Percentiles rank a stretch among this genome's conserved stretches.
Conservation (phyloP, 2,888 invertebrate genomes). For the Hirtodrosophila cameraria region DNA sequence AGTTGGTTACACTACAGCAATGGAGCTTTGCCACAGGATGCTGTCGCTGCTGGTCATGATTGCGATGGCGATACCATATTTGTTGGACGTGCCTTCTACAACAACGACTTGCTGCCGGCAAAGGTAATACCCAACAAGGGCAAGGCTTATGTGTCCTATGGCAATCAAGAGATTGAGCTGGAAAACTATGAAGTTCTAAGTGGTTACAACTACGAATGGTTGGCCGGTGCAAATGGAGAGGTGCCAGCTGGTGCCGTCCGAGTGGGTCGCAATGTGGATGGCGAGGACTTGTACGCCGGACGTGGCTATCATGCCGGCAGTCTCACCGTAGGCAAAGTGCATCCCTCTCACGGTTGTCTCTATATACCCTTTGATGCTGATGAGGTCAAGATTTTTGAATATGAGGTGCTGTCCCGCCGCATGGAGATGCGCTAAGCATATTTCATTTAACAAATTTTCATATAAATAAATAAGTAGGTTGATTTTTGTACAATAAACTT, state of each 20-base stretch:
- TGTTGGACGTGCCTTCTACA: conserved; percentile 89
- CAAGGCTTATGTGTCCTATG: conserved; percentile 87
- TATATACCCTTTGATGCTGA: conserved; percentile 85
- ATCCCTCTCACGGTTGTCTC: conserved; percentile 84
- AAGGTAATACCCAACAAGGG: conserved; percentile 87
- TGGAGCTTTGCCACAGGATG: conserved; percentile 76
- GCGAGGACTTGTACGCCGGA: conserved; percentile 89
- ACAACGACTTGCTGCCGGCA: conserved; percentile 87
- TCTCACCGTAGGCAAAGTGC: conserved; percentile 89
- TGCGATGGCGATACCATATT: conserved; percentile 89
- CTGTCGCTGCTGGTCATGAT: conserved; percentile 88
- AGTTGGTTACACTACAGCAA: conserved; percentile 84
- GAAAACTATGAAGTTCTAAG: conserved; percentile 88
- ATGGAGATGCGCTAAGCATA: conserved; percentile 43
- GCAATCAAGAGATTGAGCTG: conserved; percentile 87
- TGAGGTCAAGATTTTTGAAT: conserved; percentile 83
- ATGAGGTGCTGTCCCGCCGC: conserved; percentile 83
- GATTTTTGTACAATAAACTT: conserved; percentile 49
- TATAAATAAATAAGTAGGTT: conserved; percentile 4
- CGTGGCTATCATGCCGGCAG: conserved; percentile 88
- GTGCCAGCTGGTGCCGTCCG: conserved; percentile 88
- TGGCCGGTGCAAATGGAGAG: conserved; percentile 86
- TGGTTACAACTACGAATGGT: conserved; percentile 88
- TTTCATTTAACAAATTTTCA: conserved; percentile 11
- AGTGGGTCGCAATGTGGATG: conserved; percentile 87